Percentiles rank a stretch among this genome's conserved stretches.
phyloP scores from a whole-genome alignment of 2,888 invertebrate species.

The Oscheius myriophilus region DNA sequence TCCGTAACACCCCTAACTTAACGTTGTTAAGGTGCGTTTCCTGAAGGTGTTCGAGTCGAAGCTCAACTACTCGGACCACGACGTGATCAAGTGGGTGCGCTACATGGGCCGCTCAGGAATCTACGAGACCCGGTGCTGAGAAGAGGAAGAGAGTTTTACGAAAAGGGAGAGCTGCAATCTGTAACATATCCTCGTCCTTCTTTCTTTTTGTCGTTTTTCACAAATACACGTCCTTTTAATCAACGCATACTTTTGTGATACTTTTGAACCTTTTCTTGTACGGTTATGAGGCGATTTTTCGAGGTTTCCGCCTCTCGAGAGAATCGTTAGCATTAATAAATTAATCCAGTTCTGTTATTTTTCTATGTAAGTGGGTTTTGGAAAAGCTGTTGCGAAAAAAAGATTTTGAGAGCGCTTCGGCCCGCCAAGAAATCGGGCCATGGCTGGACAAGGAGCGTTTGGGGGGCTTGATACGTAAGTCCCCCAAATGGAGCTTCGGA shows the following conservation, averaged over 20 bases:
- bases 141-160: background rate
- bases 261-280: background rate
- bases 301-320: too few species aligned
- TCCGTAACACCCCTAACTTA: background rate
- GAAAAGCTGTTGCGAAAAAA: too few species aligned
- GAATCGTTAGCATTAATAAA: constrained; percentile 1
- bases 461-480: too few species aligned
- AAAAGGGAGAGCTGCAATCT: background rate
- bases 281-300: too few species aligned
- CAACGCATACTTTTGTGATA: constrained; percentile 1
- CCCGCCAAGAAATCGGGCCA: too few species aligned
- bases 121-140: constrained; percentile 94
- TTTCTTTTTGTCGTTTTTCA: too few species aligned
- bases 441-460: too few species aligned
- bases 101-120: constrained; percentile 98
- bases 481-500: too few species aligned
- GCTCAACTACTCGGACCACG: constrained; percentile 98
- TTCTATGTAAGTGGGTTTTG: background rate
- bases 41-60: constrained; percentile 99
- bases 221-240: background rate
- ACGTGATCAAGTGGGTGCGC: constrained; percentile 99
- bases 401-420: too few species aligned
- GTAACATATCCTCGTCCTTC: too few species aligned
- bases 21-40: constrained; percentile 81
- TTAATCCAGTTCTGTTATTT: constrained; percentile 1